Evolutionary conservation across 1,140 invertebrate species (phyloP).

Genomic region (Mamestra configurata): DNA sequence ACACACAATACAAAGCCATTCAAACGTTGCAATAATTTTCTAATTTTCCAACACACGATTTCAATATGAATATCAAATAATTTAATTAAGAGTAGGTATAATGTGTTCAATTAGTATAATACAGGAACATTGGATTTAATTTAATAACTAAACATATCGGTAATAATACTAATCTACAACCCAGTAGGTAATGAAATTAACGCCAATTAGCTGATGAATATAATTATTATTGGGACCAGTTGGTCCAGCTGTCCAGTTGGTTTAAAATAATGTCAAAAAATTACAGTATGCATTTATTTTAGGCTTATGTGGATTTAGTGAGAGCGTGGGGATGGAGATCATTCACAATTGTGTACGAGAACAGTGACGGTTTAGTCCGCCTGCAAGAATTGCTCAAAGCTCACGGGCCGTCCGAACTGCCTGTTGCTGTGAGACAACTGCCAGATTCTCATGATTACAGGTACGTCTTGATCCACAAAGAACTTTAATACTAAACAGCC

Average conservation of each 20-base stretch:
- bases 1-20: conserved; percentile 19
- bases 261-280: background rate
- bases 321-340: conserved; percentile 96
- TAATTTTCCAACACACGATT: background rate
- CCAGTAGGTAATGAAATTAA: background rate
- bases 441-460: conserved; percentile 94
- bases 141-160: background rate
- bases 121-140: background rate
- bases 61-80: background rate
- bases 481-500: background rate
- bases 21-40: conserved; percentile 2
- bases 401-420: conserved; percentile 94
- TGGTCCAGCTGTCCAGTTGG: no score
- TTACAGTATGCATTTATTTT: conserved; percentile 62
- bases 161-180: background rate
- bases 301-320: conserved; percentile 97
- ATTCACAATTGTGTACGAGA: conserved; percentile 98
- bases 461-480: conserved; percentile 77
- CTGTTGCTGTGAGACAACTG: conserved; percentile 93
- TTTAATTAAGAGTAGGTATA: background rate
- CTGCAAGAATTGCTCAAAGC: conserved; percentile 97
- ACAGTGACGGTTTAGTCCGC: conserved; percentile 96
- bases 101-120: background rate
- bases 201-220: background rate
- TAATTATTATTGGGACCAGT: no score